A percentile compares a stretch with the other conserved stretches of the same genome.
Evolutionary conservation across 2,797 vertebrate genomes (phyloP).

Genomic region (Brachymystax lenok): DNA sequence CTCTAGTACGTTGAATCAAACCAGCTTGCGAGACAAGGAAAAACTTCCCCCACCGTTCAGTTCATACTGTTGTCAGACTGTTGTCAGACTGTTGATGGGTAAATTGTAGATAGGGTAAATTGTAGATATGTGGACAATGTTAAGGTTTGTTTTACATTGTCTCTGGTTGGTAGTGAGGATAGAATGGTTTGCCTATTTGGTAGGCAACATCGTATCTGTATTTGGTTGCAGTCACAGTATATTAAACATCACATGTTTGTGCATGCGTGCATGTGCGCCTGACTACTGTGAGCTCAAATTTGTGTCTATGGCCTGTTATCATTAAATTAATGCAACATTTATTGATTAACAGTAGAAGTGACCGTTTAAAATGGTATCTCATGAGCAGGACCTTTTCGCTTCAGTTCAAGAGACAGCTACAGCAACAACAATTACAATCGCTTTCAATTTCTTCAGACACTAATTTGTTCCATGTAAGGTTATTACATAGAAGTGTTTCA

Average conservation of each 20-base stretch:
- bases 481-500: not conserved
- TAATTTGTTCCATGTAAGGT: not conserved
- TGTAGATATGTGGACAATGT: not conserved
- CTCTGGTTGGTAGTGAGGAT: not conserved
- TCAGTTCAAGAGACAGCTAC: not conserved
- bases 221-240: not conserved
- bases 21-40: not conserved
- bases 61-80: not conserved
- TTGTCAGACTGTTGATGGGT: not conserved
- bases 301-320: not conserved
- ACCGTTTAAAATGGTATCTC: slow-evolving; percentile 4
- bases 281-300: not conserved
- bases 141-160: not conserved
- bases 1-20: slow-evolving; percentile 20
- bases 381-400: not conserved
- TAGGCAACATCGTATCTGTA: not conserved
- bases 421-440: not conserved
- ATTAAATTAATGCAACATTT: not conserved
- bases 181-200: too few relatives aligned
- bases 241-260: too few relatives aligned
- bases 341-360: not conserved
- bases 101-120: not conserved
- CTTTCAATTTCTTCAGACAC: not conserved
- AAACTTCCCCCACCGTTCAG: slow-evolving; percentile 6
- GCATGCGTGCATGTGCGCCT: too few relatives aligned